A percentile compares a stretch with the other conserved stretches of the same genome.
These are phyloP conservation scores for Ormyrus rosae DNA, from an alignment of 2,888 invertebrate species.

Conservation along the genomic window DNA sequence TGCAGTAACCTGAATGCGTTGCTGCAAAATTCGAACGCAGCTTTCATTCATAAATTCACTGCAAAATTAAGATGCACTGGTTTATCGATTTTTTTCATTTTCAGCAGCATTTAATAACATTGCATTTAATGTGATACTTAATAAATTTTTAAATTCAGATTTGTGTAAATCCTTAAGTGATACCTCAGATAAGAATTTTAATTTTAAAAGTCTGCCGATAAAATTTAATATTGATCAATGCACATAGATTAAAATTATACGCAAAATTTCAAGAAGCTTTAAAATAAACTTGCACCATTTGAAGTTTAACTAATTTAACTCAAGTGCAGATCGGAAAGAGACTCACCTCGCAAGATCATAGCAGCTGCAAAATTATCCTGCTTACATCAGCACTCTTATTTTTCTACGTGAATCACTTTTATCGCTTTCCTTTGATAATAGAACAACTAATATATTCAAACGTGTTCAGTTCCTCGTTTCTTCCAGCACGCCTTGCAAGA, in stretches of 20 bases:
- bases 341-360: slow-evolving; percentile 34
- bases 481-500: no score
- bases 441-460: no score
- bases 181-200: no score
- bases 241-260: no score
- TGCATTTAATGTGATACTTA: neutral
- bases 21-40: neutral
- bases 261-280: no score
- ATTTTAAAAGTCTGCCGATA: no score
- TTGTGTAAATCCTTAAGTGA: neutral
- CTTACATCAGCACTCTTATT: neutral
- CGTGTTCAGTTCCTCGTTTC: no score
- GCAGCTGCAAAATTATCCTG: neutral
- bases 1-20: neutral
- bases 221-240: no score
- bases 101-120: no score
- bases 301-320: neutral
- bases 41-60: neutral
- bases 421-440: no score
- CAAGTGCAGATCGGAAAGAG: neutral
- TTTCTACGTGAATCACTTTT: no score
- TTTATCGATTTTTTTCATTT: no score
- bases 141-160: slow-evolving; percentile 5
- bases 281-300: neutral
- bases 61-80: neutral